A percentile compares a stretch with the other conserved stretches of the same genome.
Evolutionary conservation across 2,797 vertebrate genomes (phyloP).

Genomic region (Myotis planiceps): DNA sequence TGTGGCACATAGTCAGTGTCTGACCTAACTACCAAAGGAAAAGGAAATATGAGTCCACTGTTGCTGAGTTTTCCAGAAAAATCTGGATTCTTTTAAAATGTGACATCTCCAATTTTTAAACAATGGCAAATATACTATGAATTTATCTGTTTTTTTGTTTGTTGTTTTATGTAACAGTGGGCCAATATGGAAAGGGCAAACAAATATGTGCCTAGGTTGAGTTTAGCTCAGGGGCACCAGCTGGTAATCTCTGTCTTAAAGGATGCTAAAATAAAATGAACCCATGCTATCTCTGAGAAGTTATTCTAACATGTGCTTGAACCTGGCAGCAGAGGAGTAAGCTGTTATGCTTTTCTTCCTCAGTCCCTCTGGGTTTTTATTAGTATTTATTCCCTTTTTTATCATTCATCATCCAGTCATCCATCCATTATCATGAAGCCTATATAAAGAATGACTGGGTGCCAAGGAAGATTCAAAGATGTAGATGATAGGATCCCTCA

Average conservation of each 20-base stretch:
- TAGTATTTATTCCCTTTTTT: not conserved
- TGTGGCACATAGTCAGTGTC: not conserved
- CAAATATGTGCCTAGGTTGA: not conserved
- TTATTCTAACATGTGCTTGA: not conserved
- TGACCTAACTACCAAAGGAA: not conserved
- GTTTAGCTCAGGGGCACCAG: not conserved
- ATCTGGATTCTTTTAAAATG: slow-evolving; percentile 14
- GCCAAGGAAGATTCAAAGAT: not conserved
- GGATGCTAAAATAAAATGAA: slow-evolving; percentile 14
- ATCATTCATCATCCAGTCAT: not conserved
- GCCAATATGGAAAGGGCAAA: not conserved
- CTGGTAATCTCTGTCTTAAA: not conserved
- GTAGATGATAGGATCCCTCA: not conserved
- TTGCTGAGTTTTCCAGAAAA: slow-evolving; percentile 4
- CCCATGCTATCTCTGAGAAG: not conserved
- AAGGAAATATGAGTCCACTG: not conserved
- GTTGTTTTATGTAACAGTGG: not conserved
- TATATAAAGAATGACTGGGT: not conserved
- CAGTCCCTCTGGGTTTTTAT: not conserved
- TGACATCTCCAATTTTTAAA: not conserved
- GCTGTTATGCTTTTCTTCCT: not conserved
- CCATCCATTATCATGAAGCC: not conserved
- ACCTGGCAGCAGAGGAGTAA: not conserved
- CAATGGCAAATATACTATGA: not conserved
- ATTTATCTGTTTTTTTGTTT: not conserved